A percentile compares a stretch with the other conserved stretches of the same genome.
phyloP scores from a whole-genome alignment of 1,140 invertebrate genomes.

The Hetaerina americana region DNA sequence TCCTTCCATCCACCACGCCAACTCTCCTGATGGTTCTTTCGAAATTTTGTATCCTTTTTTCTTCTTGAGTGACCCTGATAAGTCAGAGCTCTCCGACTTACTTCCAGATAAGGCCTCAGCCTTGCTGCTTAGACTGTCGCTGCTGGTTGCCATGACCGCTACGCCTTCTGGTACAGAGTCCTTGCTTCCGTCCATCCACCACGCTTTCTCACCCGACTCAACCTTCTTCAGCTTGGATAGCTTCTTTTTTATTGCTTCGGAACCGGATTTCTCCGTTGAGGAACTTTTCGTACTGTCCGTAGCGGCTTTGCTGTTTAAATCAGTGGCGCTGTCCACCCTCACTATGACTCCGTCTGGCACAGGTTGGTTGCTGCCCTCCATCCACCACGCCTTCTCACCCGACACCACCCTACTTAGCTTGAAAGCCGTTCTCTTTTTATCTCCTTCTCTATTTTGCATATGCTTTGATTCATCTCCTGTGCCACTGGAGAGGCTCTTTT shows the following conservation, averaged over 20 bases:
- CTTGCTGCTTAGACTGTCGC: too few species aligned
- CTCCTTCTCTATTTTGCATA: too few species aligned
- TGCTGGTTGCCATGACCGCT: not conserved
- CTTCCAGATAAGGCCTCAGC: not conserved
- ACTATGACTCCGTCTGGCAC: not conserved
- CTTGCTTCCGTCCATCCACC: conserved; percentile 36
- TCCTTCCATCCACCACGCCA: conserved; percentile 41
- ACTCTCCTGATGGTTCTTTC: conserved; percentile 47
- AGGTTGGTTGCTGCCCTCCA: conserved; percentile 23
- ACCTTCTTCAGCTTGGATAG: not conserved
- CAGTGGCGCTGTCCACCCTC: not conserved
- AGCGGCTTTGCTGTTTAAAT: too few species aligned
- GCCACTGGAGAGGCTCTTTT: too few species aligned
- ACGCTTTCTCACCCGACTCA: conserved; percentile 40
- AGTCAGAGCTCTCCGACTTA: not conserved
- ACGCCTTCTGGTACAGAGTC: not conserved
- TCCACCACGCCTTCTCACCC: conserved; percentile 29
- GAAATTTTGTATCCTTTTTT: conserved; percentile 25
- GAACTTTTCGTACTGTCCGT: too few species aligned
- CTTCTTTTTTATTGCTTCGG: not conserved
- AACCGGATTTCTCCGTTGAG: not conserved
- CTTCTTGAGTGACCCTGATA: not conserved
- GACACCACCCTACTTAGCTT: conserved; percentile 31
- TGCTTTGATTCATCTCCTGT: too few species aligned
- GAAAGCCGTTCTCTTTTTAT: conserved; percentile 8